Percentiles rank a stretch among this genome's conserved stretches.
Conservation (phyloP, 53 echinoderm and acorn worm species). For the Arbacia lixula region DNA sequence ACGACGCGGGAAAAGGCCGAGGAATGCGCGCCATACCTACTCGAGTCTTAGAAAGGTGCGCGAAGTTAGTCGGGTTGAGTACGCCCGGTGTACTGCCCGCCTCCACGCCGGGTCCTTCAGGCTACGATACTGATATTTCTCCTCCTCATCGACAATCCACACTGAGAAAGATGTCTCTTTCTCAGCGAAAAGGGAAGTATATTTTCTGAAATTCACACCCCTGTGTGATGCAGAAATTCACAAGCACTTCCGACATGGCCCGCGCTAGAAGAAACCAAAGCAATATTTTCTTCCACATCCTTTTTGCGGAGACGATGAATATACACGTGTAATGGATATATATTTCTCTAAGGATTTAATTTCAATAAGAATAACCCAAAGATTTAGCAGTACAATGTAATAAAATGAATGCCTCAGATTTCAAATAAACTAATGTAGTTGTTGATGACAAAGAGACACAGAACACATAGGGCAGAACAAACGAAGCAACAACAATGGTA, state of each 20-base stretch:
- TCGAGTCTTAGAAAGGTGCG: slow-evolving; percentile 21
- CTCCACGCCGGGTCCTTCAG: background rate
- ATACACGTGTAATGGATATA: no score
- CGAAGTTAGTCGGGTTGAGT: slow-evolving; percentile 28
- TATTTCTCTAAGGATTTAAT: no score
- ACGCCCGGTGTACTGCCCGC: background rate
- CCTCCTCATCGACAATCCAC: background rate
- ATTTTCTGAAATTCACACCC: background rate
- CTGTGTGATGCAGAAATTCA: slow-evolving; percentile 11
- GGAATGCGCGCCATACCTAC: slow-evolving; percentile 4
- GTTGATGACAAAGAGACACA: no score
- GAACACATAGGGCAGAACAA: no score
- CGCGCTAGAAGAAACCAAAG: slow-evolving; percentile 18
- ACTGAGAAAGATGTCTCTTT: slow-evolving; percentile 9
- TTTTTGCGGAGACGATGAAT: no score
- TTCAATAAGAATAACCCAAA: no score
- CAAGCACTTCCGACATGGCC: slow-evolving; percentile 22
- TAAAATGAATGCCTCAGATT: no score
- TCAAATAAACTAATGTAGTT: no score
- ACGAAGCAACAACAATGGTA: no score
- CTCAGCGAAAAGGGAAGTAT: slow-evolving; percentile 16
- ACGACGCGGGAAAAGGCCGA: no score
- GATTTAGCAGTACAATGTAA: no score
- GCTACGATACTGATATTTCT: slow-evolving; percentile 50
- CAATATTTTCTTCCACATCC: background rate